These are phyloP conservation scores for Drosophila kambysellisi DNA, from an alignment of 2,888 invertebrate genomes.

Conservation along the genomic window DNA sequence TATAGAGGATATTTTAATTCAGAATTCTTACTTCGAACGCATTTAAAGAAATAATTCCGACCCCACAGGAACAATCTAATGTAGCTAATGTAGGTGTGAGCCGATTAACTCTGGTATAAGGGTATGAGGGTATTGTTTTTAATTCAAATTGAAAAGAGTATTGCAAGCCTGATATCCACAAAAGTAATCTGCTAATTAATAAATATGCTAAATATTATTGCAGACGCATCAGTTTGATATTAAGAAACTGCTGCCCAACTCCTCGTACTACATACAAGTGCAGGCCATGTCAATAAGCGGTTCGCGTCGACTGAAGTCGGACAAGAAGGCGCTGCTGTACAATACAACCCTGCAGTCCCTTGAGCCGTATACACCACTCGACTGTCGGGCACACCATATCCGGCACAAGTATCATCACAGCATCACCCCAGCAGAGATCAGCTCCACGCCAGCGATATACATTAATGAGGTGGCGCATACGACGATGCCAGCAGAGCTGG, in stretches of 20 bases:
- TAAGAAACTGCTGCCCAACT: constrained; percentile 88
- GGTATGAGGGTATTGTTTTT: neutral
- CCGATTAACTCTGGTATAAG: neutral
- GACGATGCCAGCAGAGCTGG: constrained; percentile 24
- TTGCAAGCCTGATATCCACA: neutral
- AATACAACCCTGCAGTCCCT: constrained; percentile 87
- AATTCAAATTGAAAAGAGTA: neutral
- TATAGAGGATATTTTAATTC: neutral
- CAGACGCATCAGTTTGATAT: constrained; percentile 89
- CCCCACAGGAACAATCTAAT: neutral
- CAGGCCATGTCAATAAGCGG: constrained; percentile 91
- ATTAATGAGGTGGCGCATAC: constrained; percentile 43
- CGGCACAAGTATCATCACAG: constrained; percentile 61
- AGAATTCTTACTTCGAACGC: neutral
- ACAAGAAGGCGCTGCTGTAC: constrained; percentile 89
- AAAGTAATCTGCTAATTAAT: neutral
- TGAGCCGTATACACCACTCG: constrained; percentile 62
- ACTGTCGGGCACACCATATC: constrained; percentile 59
- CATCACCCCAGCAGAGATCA: constrained; percentile 29
- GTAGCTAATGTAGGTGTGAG: neutral
- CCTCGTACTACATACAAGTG: constrained; percentile 92
- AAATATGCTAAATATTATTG: constrained; percentile 66
- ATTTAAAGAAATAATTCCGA: neutral
- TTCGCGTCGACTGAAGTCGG: constrained; percentile 88
- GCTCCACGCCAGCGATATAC: constrained; percentile 38